Evolutionary conservation across 2,113 vertebrate species (phyloP).

Genomic region (Neodontobutis hainanensis): DNA sequence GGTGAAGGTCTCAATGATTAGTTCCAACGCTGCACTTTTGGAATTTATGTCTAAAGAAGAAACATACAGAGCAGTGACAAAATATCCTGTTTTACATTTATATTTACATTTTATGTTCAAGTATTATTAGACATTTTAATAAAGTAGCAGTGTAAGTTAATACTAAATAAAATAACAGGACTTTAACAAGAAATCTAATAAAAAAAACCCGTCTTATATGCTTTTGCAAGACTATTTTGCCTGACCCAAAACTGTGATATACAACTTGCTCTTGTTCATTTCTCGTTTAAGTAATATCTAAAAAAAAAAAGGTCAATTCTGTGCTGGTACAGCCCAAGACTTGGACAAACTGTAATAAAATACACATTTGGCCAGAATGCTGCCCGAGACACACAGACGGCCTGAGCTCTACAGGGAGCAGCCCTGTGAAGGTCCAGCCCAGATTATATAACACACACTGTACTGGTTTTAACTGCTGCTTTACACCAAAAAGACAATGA

Average conservation of each 20-base stretch:
- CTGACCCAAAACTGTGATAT: conserved; percentile 11
- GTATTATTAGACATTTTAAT: too few relatives aligned
- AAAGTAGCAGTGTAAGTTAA: too few relatives aligned
- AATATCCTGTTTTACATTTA: too few relatives aligned
- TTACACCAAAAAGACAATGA: neutral
- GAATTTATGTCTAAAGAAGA: conserved; percentile 8
- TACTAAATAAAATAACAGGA: too few relatives aligned
- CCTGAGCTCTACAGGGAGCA: neutral
- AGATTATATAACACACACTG: conserved; percentile 19
- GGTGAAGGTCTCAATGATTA: neutral
- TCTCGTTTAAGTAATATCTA: neutral
- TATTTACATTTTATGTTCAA: too few relatives aligned
- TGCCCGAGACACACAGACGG: neutral
- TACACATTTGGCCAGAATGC: conserved; percentile 14
- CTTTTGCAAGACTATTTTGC: neutral
- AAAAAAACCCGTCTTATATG: neutral
- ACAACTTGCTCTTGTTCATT: neutral
- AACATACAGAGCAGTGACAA: conserved; percentile 1
- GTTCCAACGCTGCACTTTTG: neutral
- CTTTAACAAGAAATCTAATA: neutral
- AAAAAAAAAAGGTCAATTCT: conserved; percentile 18
- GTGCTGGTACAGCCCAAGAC: conserved; percentile 8
- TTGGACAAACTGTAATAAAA: conserved; percentile 31
- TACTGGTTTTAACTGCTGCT: neutral
- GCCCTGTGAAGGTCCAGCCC: conserved; percentile 7